Conservation (phyloP, 2,113 vertebrate genomes). For the Erythrocercus mccallii region DNA sequence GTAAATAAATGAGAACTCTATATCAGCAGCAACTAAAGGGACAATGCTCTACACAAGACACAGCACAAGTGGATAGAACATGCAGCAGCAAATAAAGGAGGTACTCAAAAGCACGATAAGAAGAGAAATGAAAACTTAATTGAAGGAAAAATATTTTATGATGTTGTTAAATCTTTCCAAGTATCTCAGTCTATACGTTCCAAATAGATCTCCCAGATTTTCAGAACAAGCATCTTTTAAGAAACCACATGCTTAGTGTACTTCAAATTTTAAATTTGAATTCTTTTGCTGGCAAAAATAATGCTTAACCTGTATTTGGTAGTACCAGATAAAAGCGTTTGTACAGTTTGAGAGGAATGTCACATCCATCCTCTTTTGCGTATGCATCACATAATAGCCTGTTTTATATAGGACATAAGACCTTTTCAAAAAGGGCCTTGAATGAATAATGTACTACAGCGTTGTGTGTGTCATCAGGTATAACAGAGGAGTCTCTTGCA, state of each 20-base stretch:
- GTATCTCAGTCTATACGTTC: background rate
- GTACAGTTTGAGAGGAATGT: slow-evolving; percentile 23
- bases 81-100: background rate
- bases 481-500: slow-evolving; percentile 28
- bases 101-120: background rate
- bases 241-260: background rate
- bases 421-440: slow-evolving; percentile 46
- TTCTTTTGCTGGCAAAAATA: slow-evolving; percentile 1
- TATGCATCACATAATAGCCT: slow-evolving; percentile 61
- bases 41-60: background rate
- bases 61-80: background rate
- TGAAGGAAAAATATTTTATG: background rate
- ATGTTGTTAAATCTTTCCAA: background rate
- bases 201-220: background rate
- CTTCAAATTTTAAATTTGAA: background rate
- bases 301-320: background rate
- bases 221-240: background rate
- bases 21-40: background rate
- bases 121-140: background rate
- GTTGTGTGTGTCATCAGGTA: slow-evolving; percentile 14
- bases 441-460: slow-evolving; percentile 62
- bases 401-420: slow-evolving; percentile 62
- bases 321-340: slow-evolving; percentile 7
- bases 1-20: background rate
- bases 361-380: slow-evolving; percentile 53